Evolutionary conservation across 2,888 invertebrate species (phyloP).

Genomic region (Boloria selene): DNA sequence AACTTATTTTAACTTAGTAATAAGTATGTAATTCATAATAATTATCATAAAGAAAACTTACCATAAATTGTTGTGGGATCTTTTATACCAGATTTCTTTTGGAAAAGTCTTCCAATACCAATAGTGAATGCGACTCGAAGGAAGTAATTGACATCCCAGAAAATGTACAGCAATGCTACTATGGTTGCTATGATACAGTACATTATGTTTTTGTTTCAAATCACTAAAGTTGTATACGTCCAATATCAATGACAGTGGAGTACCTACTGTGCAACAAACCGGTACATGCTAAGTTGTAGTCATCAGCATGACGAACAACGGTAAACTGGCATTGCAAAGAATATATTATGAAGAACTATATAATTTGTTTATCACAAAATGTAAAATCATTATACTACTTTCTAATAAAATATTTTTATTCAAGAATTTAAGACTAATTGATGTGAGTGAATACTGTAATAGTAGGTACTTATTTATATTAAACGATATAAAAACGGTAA

Average conservation of each 20-base stretch:
- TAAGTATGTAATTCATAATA: background rate
- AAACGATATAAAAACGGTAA: too few relatives aligned
- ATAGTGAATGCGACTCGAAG: conserved; percentile 87
- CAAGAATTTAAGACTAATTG: too few relatives aligned
- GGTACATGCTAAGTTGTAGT: background rate
- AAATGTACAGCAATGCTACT: conserved; percentile 84
- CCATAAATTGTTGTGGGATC: conserved; percentile 89
- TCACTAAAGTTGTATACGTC: conserved; percentile 12
- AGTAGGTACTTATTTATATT: too few relatives aligned
- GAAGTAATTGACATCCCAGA: conserved; percentile 92
- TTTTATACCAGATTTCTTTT: conserved; percentile 86
- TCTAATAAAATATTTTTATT: background rate
- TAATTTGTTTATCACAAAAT: background rate
- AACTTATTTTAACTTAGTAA: background rate
- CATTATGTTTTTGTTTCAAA: conserved; percentile 51
- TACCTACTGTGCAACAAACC: conserved; percentile 14
- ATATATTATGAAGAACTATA: background rate
- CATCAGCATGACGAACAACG: conserved; percentile 1
- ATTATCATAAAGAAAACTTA: conserved; percentile 75
- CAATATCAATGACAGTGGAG: conserved; percentile 8
- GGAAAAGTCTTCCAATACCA: conserved; percentile 85
- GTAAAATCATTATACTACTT: background rate
- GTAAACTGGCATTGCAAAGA: background rate
- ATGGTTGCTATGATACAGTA: conserved; percentile 63
- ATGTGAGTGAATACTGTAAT: too few relatives aligned